These are phyloP conservation scores for Dendroctonus ponderosae DNA, from an alignment of 1,140 invertebrate genomes.

Conservation along the genomic window DNA sequence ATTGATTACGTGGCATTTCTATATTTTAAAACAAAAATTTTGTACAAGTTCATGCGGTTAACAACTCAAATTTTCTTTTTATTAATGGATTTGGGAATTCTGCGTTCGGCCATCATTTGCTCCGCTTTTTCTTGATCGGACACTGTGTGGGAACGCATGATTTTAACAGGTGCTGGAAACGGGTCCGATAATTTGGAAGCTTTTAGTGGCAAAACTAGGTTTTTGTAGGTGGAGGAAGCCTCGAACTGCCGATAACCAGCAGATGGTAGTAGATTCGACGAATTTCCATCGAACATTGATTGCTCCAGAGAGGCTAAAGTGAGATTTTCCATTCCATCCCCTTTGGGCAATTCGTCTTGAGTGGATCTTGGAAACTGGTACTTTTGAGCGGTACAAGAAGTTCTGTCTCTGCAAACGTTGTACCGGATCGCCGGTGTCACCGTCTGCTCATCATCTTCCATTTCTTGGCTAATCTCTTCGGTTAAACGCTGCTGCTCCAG, in stretches of 20 bases:
- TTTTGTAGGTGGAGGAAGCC: slow-evolving; percentile 42
- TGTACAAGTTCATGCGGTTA: no score
- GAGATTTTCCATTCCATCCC: slow-evolving; percentile 9
- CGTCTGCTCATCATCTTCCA: slow-evolving; percentile 11
- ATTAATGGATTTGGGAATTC: background rate
- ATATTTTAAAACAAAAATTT: no score
- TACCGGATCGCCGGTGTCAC: slow-evolving; percentile 29
- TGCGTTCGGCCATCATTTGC: background rate
- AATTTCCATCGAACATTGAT: no score
- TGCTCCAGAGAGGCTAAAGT: slow-evolving; percentile 7
- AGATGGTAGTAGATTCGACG: background rate
- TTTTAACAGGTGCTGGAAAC: slow-evolving; percentile 46
- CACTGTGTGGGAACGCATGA: slow-evolving; percentile 46
- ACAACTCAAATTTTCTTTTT: no score
- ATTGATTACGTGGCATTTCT: no score
- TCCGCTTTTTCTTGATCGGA: slow-evolving; percentile 42
- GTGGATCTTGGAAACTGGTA: slow-evolving; percentile 28
- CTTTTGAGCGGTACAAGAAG: slow-evolving; percentile 8
- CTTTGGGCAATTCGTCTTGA: no score
- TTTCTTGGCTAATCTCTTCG: slow-evolving; percentile 19
- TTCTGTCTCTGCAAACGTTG: slow-evolving; percentile 35
- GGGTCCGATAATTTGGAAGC: slow-evolving; percentile 43
- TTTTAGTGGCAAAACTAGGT: slow-evolving; percentile 43
- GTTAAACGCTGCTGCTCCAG: slow-evolving; percentile 18
- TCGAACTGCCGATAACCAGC: slow-evolving; percentile 36